Evolutionary conservation across 1,140 invertebrate genomes (phyloP).

Genomic region (Stegodyphus dumicola): DNA sequence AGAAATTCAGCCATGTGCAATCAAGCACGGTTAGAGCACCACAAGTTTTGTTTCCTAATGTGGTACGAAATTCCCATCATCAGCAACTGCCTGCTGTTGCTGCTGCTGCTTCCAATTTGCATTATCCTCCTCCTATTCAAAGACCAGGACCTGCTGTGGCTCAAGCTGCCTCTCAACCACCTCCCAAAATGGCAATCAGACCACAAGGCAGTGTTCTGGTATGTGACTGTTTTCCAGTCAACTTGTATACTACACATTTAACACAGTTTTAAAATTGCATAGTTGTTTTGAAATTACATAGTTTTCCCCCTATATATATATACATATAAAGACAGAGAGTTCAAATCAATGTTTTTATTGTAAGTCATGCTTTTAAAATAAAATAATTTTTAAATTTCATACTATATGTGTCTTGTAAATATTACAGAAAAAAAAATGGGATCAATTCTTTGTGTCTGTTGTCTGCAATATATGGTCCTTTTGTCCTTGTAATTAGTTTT

Average conservation of each 20-base stretch:
- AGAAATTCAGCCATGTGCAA: constrained; percentile 47
- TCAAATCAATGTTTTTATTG: too few species aligned
- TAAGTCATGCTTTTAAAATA: too few species aligned
- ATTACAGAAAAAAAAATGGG: too few species aligned
- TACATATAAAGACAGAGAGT: too few species aligned
- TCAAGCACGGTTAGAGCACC: constrained; percentile 25
- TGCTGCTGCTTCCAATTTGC: constrained; percentile 40
- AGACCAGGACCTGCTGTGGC: constrained; percentile 52
- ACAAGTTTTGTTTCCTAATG: constrained; percentile 43
- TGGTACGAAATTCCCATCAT: constrained; percentile 45
- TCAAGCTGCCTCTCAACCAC: constrained; percentile 9
- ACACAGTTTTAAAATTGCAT: neutral
- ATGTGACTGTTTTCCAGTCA: constrained; percentile 34
- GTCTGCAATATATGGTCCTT: too few species aligned
- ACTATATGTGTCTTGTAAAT: too few species aligned
- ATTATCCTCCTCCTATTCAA: constrained; percentile 60
- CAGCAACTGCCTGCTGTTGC: constrained; percentile 45
- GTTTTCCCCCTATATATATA: too few species aligned
- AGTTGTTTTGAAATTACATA: neutral
- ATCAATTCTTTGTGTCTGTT: too few species aligned
- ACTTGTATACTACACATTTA: neutral
- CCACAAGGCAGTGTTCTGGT: constrained; percentile 54
- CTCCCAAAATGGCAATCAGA: constrained; percentile 48
- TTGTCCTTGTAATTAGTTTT: too few species aligned
- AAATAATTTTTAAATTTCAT: too few species aligned